Percentiles rank a stretch among this genome's conserved stretches.
Evolutionary conservation across 2,888 invertebrate species (phyloP).

Genomic region (Gisinianus flammeolus): DNA sequence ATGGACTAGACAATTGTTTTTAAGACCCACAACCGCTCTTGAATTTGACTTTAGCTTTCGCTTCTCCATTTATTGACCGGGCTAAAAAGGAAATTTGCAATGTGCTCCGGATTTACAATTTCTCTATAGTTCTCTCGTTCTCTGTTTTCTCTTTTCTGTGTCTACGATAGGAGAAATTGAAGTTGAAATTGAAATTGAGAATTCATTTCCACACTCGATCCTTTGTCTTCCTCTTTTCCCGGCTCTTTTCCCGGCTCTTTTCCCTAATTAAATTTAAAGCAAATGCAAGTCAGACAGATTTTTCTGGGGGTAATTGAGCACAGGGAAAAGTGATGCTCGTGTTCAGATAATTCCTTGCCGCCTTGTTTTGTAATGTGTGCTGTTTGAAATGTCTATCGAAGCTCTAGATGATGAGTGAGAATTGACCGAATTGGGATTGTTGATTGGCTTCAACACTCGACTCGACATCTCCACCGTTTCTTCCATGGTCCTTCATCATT

Average conservation of each 20-base stretch:
- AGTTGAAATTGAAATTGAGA: conserved; percentile 5
- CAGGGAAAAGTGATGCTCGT: not conserved
- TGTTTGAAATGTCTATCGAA: not conserved
- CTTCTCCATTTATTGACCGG: too few species aligned
- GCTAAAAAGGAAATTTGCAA: too few species aligned
- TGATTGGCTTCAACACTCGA: too few species aligned
- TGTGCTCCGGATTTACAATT: not conserved
- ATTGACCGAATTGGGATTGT: not conserved
- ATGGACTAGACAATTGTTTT: too few species aligned
- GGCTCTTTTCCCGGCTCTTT: not conserved
- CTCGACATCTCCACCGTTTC: too few species aligned
- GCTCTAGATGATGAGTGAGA: not conserved
- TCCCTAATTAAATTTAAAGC: not conserved
- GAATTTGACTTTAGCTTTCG: too few species aligned
- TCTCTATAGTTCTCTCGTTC: not conserved
- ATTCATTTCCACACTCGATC: not conserved
- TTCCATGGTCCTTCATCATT: not conserved
- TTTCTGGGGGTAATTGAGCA: not conserved
- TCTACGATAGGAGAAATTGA: not conserved
- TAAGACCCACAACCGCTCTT: too few species aligned
- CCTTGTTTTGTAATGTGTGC: not conserved
- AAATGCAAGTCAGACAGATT: too few species aligned
- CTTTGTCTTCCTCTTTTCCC: not conserved
- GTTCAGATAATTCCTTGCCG: not conserved
- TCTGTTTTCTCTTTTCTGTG: not conserved